Base-by-base conservation (phyloP, 2,797 vertebrate genomes). In the Esox lucius region DNA sequence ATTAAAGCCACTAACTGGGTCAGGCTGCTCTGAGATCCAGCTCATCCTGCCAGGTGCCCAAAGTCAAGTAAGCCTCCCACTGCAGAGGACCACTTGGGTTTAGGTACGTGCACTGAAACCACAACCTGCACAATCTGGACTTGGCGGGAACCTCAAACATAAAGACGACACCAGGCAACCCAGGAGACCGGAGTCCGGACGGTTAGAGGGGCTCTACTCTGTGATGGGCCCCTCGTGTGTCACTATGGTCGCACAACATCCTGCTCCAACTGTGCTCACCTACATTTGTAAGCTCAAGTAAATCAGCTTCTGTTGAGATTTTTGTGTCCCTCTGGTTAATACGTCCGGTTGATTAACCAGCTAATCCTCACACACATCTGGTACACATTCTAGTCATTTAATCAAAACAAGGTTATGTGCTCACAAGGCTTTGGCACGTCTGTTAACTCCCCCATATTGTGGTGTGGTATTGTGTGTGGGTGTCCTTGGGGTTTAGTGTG, bases 1-100 rank as follows among this genome's bases (percentile, higher is more conserved):
- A 92, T 94, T 93, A 93, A 70, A 78, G 80, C 70, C 71, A 70
- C 75, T 86, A 94, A 92, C 84, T 93, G 91, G 92, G 93, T 94
- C 92, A 93, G 82, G 24, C 69, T 78, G 72, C 48, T 83, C 84
- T 73, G 39, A 78, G 87, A 82, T 24, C 56, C 22, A 66, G 78
- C 73, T 75, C 81, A 74, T 83, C 33, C 80, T 78, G 78, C 78
- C 76, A 65, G 84, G 80, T 61, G 56, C 22, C 56, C 56, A 61
- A 24, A 89, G 82, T 86, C 88, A 88, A 84, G 59, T 70, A 86
- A 78, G 56, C 56, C 11, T 22, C 56, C 11, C 22, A 24, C n/a
- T 24, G 22, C 22, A 61, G 56, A 61, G 11, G 56, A 24, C 22
- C 9, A 22, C 56, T n/a, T 56, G 22, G 22, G 56, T 61, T 61